A percentile compares a stretch with the other conserved stretches of the same genome.
Conservation (phyloP, 1,140 invertebrate species). For the Drosophila nigrodunni region DNA sequence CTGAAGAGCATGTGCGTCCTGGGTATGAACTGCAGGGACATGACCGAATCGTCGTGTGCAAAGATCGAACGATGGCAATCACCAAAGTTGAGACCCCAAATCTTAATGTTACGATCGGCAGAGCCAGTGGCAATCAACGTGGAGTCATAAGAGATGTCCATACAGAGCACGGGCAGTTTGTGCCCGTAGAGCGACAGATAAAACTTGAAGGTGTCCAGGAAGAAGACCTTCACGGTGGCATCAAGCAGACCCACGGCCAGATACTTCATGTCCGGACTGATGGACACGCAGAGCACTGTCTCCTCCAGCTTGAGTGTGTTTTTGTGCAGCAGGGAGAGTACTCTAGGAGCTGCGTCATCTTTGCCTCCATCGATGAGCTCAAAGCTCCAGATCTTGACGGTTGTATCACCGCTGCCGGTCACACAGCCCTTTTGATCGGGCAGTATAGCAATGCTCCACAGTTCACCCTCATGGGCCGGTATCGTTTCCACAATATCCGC, state of each 20-base stretch:
- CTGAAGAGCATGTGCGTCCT: constrained; percentile 97
- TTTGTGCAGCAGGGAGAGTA: constrained; percentile 92
- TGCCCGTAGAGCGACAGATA: constrained; percentile 98
- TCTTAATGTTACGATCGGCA: constrained; percentile 97
- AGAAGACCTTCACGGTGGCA: constrained; percentile 98
- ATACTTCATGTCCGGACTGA: constrained; percentile 94
- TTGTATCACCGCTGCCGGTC: constrained; percentile 94
- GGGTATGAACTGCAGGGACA: constrained; percentile 94
- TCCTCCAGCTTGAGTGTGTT: constrained; percentile 95
- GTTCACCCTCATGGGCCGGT: constrained; percentile 91
- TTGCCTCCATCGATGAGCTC: constrained; percentile 88
- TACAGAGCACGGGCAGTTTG: constrained; percentile 95
- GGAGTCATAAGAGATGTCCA: constrained; percentile 98
- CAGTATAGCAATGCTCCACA: constrained; percentile 91
- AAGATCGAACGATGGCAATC: constrained; percentile 96
- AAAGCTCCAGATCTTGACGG: constrained; percentile 97
- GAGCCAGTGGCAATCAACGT: constrained; percentile 96
- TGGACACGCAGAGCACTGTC: constrained; percentile 91
- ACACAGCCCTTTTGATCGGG: constrained; percentile 93
- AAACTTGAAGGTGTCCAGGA: constrained; percentile 97
- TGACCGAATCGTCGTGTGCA: constrained; percentile 98
- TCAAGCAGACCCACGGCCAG: constrained; percentile 96
- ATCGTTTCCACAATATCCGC: constrained; percentile 92
- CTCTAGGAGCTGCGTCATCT: constrained; percentile 84
- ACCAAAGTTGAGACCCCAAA: constrained; percentile 99